phyloP scores from a whole-genome alignment of 2,888 invertebrate species.

The Dynastes grantii region DNA sequence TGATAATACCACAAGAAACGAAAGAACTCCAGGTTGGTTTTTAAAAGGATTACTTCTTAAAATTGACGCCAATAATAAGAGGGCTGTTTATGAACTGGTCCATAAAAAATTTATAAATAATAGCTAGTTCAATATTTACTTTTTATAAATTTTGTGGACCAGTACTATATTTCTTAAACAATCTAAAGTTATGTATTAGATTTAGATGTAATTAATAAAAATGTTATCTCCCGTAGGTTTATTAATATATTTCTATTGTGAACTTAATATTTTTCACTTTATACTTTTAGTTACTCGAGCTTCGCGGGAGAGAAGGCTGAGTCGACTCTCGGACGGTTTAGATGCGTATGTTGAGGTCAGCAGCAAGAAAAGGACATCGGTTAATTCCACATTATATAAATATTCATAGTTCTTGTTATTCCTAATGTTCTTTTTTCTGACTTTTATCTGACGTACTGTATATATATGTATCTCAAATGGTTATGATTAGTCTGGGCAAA shows the following conservation, averaged over 20 bases:
- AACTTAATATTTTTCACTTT: too few species aligned
- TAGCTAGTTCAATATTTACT: too few species aligned
- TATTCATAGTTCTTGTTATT: conserved; percentile 65
- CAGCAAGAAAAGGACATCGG: conserved; percentile 70
- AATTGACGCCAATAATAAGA: too few species aligned
- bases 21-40: conserved; percentile 51
- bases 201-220: too few species aligned
- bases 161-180: too few species aligned
- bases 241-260: too few species aligned
- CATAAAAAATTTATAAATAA: too few species aligned
- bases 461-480: not conserved
- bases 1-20: conserved; percentile 64
- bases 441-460: not conserved
- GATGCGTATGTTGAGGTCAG: conserved; percentile 60
- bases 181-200: too few species aligned
- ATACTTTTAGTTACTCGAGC: conserved; percentile 69
- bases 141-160: too few species aligned
- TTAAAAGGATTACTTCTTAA: not conserved
- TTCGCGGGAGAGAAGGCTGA: conserved; percentile 76
- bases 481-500: not conserved
- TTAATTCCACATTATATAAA: conserved; percentile 75
- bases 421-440: not conserved
- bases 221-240: too few species aligned
- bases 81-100: too few species aligned
- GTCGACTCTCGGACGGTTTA: too few species aligned